Percentiles rank a stretch among this genome's conserved stretches.
Evolutionary conservation across 2,888 invertebrate species (phyloP).

Genomic region (Noctua janthina): DNA sequence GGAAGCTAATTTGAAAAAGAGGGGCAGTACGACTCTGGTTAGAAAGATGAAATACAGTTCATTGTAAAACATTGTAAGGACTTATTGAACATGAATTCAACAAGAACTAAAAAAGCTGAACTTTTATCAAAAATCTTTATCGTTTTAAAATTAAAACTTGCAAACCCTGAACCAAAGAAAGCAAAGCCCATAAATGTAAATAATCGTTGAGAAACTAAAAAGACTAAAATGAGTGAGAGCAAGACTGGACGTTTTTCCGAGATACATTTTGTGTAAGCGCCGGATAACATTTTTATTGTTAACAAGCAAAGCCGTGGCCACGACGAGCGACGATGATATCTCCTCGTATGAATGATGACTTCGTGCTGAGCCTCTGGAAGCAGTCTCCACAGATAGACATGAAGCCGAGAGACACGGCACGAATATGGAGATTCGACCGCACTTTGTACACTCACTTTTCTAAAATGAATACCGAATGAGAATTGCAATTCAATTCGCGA

Average conservation of each 20-base stretch:
- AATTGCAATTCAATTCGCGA: slow-evolving; percentile 59
- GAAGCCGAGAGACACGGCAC: slow-evolving; percentile 84
- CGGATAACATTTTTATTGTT: slow-evolving; percentile 90
- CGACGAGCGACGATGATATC: slow-evolving; percentile 89
- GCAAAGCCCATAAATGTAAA: slow-evolving; percentile 54
- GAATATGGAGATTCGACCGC: slow-evolving; percentile 83
- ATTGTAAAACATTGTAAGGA: neutral
- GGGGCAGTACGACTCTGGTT: slow-evolving; percentile 23
- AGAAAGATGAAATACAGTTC: neutral
- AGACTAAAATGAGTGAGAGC: slow-evolving; percentile 71
- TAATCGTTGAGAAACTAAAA: slow-evolving; percentile 68
- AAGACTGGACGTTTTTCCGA: slow-evolving; percentile 80
- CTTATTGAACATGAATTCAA: neutral
- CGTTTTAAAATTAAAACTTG: slow-evolving; percentile 31
- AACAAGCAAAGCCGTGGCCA: slow-evolving; percentile 88
- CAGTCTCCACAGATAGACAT: slow-evolving; percentile 82
- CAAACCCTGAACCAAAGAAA: slow-evolving; percentile 32
- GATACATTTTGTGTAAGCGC: slow-evolving; percentile 87
- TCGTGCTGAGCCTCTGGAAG: slow-evolving; percentile 89
- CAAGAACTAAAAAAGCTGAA: neutral
- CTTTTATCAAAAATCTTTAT: neutral
- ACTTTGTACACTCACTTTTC: slow-evolving; percentile 63
- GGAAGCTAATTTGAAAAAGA: slow-evolving; percentile 36
- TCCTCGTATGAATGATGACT: slow-evolving; percentile 90
- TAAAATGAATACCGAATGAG: slow-evolving; percentile 65